Evolutionary conservation across 2,797 vertebrate genomes (phyloP), one percentile per base, ranked within the genome.

Genomic region (Characodon lateralis): DNA sequence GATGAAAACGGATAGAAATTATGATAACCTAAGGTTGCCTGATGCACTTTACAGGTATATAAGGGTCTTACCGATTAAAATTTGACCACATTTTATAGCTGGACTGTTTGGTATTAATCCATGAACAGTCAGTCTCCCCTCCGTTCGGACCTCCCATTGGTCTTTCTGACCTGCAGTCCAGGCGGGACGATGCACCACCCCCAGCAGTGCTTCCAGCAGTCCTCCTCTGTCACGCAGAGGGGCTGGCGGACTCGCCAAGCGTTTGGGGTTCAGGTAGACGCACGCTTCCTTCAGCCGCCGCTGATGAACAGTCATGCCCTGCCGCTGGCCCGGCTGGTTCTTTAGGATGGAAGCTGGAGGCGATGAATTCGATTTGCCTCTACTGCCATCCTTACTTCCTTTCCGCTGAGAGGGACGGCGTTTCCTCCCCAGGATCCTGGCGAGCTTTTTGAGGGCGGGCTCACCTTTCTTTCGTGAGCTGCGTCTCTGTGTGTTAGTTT

Each of bases 181-280:
- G 3, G 94, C 92, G 13, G 96, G 93, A 9, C 95, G 96, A 78
- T 98, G 96, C 50, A 98, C 88, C 85, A 99, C 95, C 1, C 98
- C 98, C 80, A 99, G 90, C 81, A 99, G 95, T 0, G 95, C 94
- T 86, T 99, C 96, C 87, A 99, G 89, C 72, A 98, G 94, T 12
- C 94, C 94, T 1, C 94, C 94, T 13, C 81, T 94, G 13, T 93
- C 92, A 22, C 90, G 91, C 13, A 94, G 82, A 8, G 91, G 93
- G 1, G 90, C 76, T 0, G 89, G 93, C 31, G 86, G 69, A 28
- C 87, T 84, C 16, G 83, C 90, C 1, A 97, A 92, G 28, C 95
- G 96, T 89, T 96, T 97, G 24, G 98, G 98, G 89, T 99, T 99
- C 77, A 99, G 93, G 84, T 98, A 97, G 73, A 99, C 89, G 1